Conservation (phyloP, 2,113 vertebrate genomes). For the Salvelinus sp. region DNA sequence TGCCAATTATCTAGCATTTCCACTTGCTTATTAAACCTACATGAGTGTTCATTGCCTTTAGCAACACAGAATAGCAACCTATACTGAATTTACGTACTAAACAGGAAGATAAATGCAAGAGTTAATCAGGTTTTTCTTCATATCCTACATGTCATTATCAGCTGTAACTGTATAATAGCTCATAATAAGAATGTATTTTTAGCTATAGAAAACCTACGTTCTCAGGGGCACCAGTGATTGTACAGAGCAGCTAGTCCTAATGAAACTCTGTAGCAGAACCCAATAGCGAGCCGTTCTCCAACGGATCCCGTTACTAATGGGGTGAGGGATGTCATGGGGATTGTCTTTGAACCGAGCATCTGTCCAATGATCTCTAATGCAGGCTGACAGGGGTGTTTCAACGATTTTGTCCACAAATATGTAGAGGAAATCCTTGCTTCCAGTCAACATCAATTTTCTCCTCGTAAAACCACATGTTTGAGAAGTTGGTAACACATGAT, state of each 20-base stretch:
- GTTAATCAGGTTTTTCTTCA: neutral
- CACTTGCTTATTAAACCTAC: too few relatives aligned
- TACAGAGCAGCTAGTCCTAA: slow-evolving; percentile 21
- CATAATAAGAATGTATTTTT: slow-evolving; percentile 13
- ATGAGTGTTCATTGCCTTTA: too few relatives aligned
- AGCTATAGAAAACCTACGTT: slow-evolving; percentile 21
- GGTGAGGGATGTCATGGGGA: slow-evolving; percentile 27
- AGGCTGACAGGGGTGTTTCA: slow-evolving; percentile 38
- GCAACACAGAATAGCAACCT: too few relatives aligned
- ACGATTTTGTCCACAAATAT: slow-evolving; percentile 41
- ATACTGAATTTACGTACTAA: too few relatives aligned
- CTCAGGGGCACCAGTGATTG: slow-evolving; percentile 12
- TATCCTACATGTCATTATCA: slow-evolving; percentile 6
- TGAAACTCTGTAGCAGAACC: slow-evolving; percentile 33
- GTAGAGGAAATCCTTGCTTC: slow-evolving; percentile 29
- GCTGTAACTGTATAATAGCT: neutral
- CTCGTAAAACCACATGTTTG: slow-evolving; percentile 27
- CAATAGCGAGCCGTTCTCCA: slow-evolving; percentile 41
- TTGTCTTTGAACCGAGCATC: slow-evolving; percentile 25
- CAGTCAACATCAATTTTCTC: slow-evolving; percentile 26
- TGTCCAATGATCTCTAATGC: slow-evolving; percentile 18
- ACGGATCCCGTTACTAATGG: slow-evolving; percentile 47
- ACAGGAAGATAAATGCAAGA: neutral
- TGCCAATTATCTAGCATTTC: too few relatives aligned
- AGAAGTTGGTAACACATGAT: slow-evolving; percentile 8